These are phyloP conservation scores for Lumbricus terrestris DNA, from an alignment of 2,888 invertebrate species.

Conservation along the genomic window DNA sequence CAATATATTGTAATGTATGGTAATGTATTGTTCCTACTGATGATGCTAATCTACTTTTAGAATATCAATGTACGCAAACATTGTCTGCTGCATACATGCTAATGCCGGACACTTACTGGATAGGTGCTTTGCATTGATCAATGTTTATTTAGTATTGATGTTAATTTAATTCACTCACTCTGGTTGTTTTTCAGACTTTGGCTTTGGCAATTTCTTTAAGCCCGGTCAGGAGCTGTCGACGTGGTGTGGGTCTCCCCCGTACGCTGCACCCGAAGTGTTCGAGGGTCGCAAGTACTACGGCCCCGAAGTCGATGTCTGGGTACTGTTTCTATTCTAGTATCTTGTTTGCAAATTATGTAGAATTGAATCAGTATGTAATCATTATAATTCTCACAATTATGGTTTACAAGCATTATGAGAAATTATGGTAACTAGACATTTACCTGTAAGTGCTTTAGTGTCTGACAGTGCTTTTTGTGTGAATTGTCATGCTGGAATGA, in stretches of 20 bases:
- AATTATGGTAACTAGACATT: neutral
- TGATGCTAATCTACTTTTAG: too few species aligned
- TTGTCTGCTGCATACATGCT: too few species aligned
- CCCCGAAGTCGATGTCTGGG: constrained; percentile 97
- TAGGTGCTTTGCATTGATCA: neutral
- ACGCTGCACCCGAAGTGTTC: constrained; percentile 92
- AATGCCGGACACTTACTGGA: too few species aligned
- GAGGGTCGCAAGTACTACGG: constrained; percentile 92
- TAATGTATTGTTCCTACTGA: too few species aligned
- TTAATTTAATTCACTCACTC: neutral
- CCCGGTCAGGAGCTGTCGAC: constrained; percentile 84
- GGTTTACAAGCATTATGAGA: too few species aligned
- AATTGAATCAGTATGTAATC: neutral
- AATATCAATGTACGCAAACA: too few species aligned
- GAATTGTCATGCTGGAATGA: too few species aligned
- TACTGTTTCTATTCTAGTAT: constrained; percentile 62
- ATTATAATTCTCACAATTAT: neutral
- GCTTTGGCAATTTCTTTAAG: constrained; percentile 92
- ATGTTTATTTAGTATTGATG: neutral
- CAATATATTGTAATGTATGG: neutral
- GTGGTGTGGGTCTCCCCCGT: constrained; percentile 95
- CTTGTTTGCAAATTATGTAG: neutral
- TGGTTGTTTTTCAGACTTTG: constrained; percentile 73
- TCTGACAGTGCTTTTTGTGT: neutral
- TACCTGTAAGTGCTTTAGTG: neutral